phyloP scores from a whole-genome alignment of 1,140 invertebrate species.

The Diachasma alloeum region DNA sequence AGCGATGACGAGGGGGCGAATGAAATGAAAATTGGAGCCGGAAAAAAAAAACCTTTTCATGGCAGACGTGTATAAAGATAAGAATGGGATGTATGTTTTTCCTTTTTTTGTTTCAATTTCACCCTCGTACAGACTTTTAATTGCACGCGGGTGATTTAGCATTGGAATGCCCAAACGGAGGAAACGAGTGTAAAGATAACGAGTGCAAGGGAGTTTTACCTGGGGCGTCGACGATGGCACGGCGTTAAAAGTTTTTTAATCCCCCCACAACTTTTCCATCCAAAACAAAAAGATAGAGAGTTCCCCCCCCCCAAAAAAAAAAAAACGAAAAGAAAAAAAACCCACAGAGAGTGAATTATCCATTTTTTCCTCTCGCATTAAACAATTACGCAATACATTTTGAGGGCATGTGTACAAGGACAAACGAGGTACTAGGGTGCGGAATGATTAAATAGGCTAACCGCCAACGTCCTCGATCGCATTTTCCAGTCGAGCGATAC shows the following conservation, averaged over 20 bases:
- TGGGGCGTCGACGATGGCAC: slow-evolving; percentile 16
- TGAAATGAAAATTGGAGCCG: slow-evolving; percentile 1
- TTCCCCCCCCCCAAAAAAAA: neutral
- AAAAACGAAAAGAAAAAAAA: neutral
- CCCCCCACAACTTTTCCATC: neutral
- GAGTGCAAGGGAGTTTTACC: slow-evolving; percentile 20
- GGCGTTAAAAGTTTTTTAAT: slow-evolving; percentile 9
- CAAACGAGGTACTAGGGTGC: neutral
- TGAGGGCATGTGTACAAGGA: slow-evolving; percentile 7
- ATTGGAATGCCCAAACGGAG: slow-evolving; percentile 16
- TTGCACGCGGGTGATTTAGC: slow-evolving; percentile 29
- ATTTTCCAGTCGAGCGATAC: neutral
- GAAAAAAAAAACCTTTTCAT: neutral
- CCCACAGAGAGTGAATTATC: neutral
- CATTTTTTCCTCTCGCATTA: neutral
- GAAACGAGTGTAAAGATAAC: slow-evolving; percentile 20
- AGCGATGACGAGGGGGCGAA: neutral
- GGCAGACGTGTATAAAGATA: slow-evolving; percentile 19
- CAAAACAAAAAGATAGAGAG: neutral
- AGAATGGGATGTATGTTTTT: slow-evolving; percentile 4
- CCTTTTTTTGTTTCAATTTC: slow-evolving; percentile 20
- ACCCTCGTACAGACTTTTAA: slow-evolving; percentile 30
- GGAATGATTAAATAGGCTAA: slow-evolving; percentile 14
- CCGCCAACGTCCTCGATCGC: slow-evolving; percentile 8
- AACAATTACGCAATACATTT: neutral